phyloP scores from a whole-genome alignment of 2,888 invertebrate genomes.

The Odontocerum albicorne region DNA sequence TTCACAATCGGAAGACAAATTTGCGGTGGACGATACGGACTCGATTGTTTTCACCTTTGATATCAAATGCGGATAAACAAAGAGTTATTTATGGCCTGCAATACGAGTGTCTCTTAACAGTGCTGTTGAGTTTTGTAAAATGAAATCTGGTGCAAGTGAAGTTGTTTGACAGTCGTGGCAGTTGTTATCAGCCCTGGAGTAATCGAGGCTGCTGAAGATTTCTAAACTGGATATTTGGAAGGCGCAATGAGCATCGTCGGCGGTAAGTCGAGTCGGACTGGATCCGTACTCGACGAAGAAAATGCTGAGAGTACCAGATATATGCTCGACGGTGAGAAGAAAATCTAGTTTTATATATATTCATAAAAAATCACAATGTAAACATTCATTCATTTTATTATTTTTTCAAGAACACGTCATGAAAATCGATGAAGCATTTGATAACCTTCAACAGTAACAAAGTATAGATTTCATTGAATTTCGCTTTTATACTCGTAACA shows the following conservation, averaged over 20 bases:
- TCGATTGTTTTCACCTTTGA: constrained; percentile 1
- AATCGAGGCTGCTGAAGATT: constrained; percentile 43
- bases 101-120: constrained; percentile 3
- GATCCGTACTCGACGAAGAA: constrained; percentile 47
- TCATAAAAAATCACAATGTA: no score
- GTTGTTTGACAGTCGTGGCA: not conserved
- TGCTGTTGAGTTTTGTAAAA: constrained; percentile 48
- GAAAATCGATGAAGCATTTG: no score
- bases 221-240: constrained; percentile 20
- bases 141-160: constrained; percentile 40
- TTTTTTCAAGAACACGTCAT: no score
- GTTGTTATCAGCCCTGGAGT: not conserved
- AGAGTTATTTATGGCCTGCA: not conserved
- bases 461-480: no score
- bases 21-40: not conserved
- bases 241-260: constrained; percentile 42
- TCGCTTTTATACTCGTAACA: no score
- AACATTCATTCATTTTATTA: no score
- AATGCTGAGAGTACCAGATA: constrained; percentile 48
- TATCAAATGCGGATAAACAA: constrained; percentile 9
- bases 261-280: constrained; percentile 44
- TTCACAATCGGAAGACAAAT: not conserved
- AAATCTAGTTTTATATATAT: not conserved
- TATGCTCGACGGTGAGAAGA: constrained; percentile 56
- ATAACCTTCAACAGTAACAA: no score